Conservation (phyloP, 1,140 invertebrate genomes). For the Dreissena polymorpha region DNA sequence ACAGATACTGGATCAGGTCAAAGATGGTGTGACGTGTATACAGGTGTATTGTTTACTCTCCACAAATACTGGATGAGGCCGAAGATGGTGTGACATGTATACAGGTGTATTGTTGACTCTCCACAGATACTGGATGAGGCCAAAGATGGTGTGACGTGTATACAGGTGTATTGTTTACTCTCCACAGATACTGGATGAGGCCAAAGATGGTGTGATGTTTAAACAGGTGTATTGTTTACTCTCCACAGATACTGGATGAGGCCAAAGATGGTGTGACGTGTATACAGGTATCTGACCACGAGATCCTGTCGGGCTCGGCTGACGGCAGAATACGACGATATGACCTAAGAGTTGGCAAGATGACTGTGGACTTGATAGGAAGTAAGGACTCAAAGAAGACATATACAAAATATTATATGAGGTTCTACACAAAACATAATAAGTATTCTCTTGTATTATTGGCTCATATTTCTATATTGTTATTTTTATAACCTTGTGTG, state of each 20-base stretch:
- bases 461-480: no score
- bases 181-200: conserved; percentile 90
- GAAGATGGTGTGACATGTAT: conserved; percentile 95
- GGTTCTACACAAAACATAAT: no score
- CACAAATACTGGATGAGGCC: conserved; percentile 91
- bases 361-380: conserved; percentile 92
- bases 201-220: conserved; percentile 95
- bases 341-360: conserved; percentile 92
- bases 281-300: conserved; percentile 91
- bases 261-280: conserved; percentile 96
- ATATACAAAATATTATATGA: no score
- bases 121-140: conserved; percentile 91
- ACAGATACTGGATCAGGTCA: conserved; percentile 93
- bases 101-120: conserved; percentile 81
- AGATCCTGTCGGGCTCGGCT: conserved; percentile 94
- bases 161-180: conserved; percentile 83
- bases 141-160: conserved; percentile 94
- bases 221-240: conserved; percentile 83
- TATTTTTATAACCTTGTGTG: no score
- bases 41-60: conserved; percentile 81
- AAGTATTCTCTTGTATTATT: no score
- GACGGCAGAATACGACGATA: conserved; percentile 93
- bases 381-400: conserved; percentile 80
- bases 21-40: conserved; percentile 94
- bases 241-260: conserved; percentile 88